A percentile compares a stretch with the other conserved stretches of the same genome.
Evolutionary conservation across 1,140 invertebrate species (phyloP).

Genomic region (Penaeus indicus): DNA sequence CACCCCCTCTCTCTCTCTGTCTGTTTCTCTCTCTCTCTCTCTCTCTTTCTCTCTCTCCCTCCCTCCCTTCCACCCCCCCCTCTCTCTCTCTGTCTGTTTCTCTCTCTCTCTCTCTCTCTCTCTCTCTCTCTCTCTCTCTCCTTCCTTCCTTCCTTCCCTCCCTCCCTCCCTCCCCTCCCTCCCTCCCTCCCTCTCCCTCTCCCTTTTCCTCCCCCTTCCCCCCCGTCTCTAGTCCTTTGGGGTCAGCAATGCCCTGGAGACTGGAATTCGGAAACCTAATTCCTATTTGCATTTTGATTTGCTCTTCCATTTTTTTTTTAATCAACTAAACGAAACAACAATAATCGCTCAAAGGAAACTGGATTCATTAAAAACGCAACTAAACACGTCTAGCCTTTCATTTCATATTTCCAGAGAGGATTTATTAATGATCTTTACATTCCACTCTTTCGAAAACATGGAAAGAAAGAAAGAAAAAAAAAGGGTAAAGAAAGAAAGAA

Average conservation of each 20-base stretch:
- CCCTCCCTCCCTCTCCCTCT: not conserved
- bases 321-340: too few species aligned
- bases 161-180: not conserved
- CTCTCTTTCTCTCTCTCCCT: not conserved
- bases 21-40: not conserved
- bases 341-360: too few species aligned
- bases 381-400: too few species aligned
- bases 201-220: not conserved
- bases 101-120: slow-evolving; percentile 17
- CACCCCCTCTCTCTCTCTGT: not conserved
- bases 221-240: not conserved
- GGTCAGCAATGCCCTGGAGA: not conserved
- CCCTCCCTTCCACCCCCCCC: too few species aligned
- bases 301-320: not conserved
- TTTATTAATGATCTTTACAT: too few species aligned
- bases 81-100: not conserved
- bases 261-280: not conserved
- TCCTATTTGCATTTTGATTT: not conserved
- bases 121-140: slow-evolving; percentile 17
- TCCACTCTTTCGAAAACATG: too few species aligned
- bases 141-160: not conserved
- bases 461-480: too few species aligned
- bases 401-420: too few species aligned
- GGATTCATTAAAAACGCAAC: too few species aligned
- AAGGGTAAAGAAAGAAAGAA: too few species aligned